Conservation (phyloP, 2,888 invertebrate species). For the Theodoxus fluviatilis region DNA sequence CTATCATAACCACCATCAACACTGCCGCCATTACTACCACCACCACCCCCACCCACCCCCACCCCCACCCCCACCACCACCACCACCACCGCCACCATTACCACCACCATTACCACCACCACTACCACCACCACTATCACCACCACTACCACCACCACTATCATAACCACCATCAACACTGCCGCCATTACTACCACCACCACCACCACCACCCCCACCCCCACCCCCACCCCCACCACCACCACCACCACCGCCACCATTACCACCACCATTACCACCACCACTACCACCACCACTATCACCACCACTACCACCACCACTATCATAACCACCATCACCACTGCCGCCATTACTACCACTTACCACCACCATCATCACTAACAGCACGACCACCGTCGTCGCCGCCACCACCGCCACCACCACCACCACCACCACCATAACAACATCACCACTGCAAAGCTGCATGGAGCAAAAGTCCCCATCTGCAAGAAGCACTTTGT, state of each 20-base stretch:
- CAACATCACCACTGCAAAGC: no score
- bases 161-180: neutral
- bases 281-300: neutral
- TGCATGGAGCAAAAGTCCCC: no score
- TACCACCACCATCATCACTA: no score
- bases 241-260: neutral
- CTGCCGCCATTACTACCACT: no score
- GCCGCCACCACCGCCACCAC: no score
- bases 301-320: neutral
- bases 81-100: conserved; percentile 7
- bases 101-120: conserved; percentile 12
- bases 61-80: neutral
- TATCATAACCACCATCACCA: no score
- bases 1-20: no score
- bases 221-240: neutral
- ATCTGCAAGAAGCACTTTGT: no score
- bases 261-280: neutral
- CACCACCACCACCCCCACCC: neutral
- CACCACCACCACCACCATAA: no score
- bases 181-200: neutral
- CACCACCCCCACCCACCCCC: neutral
- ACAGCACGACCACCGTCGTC: no score
- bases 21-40: no score
- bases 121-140: conserved; percentile 8
- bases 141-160: neutral